Percentiles rank a stretch among this genome's conserved stretches.
These are phyloP conservation scores for Lophius piscatorius DNA, from an alignment of 2,113 vertebrate genomes.

Conservation along the genomic window DNA sequence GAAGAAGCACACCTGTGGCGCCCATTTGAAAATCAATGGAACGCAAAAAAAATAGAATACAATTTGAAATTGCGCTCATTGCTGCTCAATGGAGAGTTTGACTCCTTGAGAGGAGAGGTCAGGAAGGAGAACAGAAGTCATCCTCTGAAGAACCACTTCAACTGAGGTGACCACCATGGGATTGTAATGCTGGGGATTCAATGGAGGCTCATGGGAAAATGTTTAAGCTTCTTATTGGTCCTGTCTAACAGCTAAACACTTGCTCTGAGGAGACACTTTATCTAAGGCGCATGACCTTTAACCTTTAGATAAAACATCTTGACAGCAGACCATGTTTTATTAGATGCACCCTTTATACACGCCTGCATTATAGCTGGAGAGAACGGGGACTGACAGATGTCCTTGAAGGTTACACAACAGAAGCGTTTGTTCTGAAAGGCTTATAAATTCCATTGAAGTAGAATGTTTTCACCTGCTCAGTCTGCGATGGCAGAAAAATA, in stretches of 20 bases:
- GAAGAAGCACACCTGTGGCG: background rate
- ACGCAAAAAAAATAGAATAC: constrained; percentile 28
- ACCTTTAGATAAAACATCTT: background rate
- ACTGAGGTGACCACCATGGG: background rate
- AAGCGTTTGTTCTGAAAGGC: background rate
- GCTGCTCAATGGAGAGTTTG: no score
- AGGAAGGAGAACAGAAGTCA: background rate
- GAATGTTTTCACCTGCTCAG: background rate
- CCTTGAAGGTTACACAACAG: background rate
- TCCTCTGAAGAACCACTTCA: background rate
- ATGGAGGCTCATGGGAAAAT: background rate
- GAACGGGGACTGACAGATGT: no score
- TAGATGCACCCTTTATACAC: background rate
- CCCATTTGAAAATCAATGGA: constrained; percentile 11
- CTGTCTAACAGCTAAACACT: no score
- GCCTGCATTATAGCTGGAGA: background rate
- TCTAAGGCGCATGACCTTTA: background rate
- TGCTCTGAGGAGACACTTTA: no score
- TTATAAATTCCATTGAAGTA: background rate
- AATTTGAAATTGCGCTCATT: constrained; percentile 26
- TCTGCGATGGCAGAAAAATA: no score
- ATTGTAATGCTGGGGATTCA: background rate
- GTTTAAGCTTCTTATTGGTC: background rate
- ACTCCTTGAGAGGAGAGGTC: background rate
- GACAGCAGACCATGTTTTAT: background rate